A percentile compares a stretch with the other conserved stretches of the same genome.
Conservation (phyloP, 2,797 vertebrate species). For the Oryzias dopingdopingensis region DNA sequence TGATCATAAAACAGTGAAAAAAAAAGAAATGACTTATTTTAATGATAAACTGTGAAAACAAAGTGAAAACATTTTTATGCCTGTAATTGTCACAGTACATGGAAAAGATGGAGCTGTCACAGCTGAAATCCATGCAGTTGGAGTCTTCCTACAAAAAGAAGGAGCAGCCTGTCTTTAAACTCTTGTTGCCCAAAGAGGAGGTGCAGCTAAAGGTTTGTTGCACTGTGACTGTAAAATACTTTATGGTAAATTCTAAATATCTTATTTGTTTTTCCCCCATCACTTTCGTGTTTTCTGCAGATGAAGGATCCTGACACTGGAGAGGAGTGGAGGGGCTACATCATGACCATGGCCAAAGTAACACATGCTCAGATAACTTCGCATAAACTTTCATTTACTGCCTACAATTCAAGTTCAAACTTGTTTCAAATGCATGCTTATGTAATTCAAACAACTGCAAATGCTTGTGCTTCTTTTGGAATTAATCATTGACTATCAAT, state of each 20-base stretch:
- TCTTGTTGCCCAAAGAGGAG: slow-evolving; percentile 37
- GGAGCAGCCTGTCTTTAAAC: slow-evolving; percentile 41
- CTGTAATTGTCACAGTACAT: slow-evolving; percentile 50
- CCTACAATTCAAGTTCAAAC: background rate
- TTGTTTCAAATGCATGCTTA: background rate
- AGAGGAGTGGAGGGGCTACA: slow-evolving; percentile 68
- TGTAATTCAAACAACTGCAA: background rate
- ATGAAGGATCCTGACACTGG: slow-evolving; percentile 53
- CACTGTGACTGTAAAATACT: too few species aligned
- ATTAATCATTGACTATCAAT: background rate
- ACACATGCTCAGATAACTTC: slow-evolving; percentile 14
- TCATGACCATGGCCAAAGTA: slow-evolving; percentile 68
- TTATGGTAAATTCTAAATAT: background rate
- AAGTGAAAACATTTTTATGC: background rate
- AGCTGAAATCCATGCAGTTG: slow-evolving; percentile 45
- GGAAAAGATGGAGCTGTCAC: slow-evolving; percentile 63
- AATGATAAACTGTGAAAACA: background rate
- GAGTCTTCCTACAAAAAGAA: slow-evolving; percentile 18
- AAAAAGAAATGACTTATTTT: background rate
- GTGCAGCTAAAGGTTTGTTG: slow-evolving; percentile 64
- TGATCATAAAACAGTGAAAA: background rate
- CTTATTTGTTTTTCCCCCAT: too few species aligned
- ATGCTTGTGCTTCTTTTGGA: background rate
- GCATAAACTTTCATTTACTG: background rate
- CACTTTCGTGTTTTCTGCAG: slow-evolving; percentile 29